These are phyloP conservation scores for Cyprinodon diabolis DNA, from an alignment of 2,797 vertebrate species.

Conservation along the genomic window DNA sequence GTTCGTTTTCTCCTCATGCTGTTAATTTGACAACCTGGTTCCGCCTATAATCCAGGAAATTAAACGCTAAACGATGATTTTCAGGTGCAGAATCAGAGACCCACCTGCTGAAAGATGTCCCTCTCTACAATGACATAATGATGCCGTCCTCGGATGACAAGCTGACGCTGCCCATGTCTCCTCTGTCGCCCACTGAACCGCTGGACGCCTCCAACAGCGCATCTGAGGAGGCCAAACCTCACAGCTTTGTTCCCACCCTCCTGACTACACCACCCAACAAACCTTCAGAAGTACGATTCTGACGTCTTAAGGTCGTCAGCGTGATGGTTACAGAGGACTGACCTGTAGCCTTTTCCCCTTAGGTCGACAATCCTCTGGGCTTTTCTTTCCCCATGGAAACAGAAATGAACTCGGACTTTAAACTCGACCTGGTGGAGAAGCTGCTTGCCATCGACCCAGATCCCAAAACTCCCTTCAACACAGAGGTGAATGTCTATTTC, in stretches of 20 bases:
- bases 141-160: conserved; percentile 90
- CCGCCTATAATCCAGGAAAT: background rate
- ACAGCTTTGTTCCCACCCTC: conserved; percentile 75
- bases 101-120: conserved; percentile 86
- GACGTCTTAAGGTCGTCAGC: background rate
- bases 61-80: conserved; percentile 4
- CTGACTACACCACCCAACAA: conserved; percentile 75
- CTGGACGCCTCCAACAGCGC: conserved; percentile 79
- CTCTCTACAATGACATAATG: conserved; percentile 97
- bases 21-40: background rate
- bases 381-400: conserved; percentile 92
- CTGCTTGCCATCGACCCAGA: conserved; percentile 96
- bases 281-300: conserved; percentile 84
- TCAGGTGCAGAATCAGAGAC: conserved; percentile 86
- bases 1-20: conserved; percentile 67
- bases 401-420: conserved; percentile 92
- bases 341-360: conserved; percentile 27
- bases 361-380: conserved; percentile 87
- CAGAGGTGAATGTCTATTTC: conserved; percentile 82
- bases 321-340: background rate
- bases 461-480: conserved; percentile 89
- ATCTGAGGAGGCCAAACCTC: conserved; percentile 82
- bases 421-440: conserved; percentile 96
- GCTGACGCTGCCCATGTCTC: conserved; percentile 84
- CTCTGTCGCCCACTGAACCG: conserved; percentile 85